Conservation (phyloP, 1,140 invertebrate genomes). For the Archivesica marissinica region DNA sequence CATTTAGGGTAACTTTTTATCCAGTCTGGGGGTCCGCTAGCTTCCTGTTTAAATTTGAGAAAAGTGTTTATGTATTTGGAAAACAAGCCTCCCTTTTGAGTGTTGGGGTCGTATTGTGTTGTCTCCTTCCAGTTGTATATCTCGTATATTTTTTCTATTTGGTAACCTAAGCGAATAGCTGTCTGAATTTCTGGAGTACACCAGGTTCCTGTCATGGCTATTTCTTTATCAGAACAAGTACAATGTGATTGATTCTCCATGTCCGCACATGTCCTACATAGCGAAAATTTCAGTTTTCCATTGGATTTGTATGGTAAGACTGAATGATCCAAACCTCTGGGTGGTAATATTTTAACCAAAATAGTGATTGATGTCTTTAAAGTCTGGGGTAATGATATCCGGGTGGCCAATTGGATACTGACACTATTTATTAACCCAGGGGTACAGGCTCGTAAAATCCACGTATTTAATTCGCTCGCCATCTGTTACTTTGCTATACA, state of each 20-base stretch:
- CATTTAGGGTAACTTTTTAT: constrained; percentile 54
- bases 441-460: too few species aligned
- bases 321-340: constrained; percentile 62
- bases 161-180: constrained; percentile 67
- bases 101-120: constrained; percentile 72
- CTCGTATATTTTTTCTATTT: constrained; percentile 80
- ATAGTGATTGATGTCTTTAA: constrained; percentile 61
- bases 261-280: constrained; percentile 9
- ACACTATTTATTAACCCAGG: constrained; percentile 68
- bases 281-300: constrained; percentile 21
- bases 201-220: constrained; percentile 68
- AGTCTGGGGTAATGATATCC: constrained; percentile 74
- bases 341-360: constrained; percentile 66
- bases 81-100: constrained; percentile 58
- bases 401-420: constrained; percentile 82
- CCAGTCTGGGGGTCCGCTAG: neutral
- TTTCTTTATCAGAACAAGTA: constrained; percentile 62
- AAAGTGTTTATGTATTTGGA: constrained; percentile 67
- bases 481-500: constrained; percentile 69
- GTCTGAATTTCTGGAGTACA: constrained; percentile 14
- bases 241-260: constrained; percentile 10
- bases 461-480: constrained; percentile 81
- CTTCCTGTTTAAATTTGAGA: constrained; percentile 59
- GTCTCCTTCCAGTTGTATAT: constrained; percentile 77
- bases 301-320: constrained; percentile 52